Percentiles rank a stretch among this genome's conserved stretches.
Conservation (phyloP, 2,888 invertebrate species). For the Drosophila ezoana region DNA sequence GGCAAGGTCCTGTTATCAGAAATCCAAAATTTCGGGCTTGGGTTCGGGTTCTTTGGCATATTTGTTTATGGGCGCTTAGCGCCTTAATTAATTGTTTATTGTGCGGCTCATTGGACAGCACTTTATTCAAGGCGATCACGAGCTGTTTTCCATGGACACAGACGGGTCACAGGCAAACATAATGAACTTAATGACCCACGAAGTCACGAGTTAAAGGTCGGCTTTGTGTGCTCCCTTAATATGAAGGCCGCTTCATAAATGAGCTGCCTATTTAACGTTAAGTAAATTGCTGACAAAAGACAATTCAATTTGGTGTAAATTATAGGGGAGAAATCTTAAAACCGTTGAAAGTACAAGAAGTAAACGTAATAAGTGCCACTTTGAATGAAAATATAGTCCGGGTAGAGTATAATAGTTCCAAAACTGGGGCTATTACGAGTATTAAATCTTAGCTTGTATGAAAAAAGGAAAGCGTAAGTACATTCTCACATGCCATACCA, state of each 20-base stretch:
- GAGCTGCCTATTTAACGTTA: not conserved
- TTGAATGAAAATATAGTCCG: not conserved
- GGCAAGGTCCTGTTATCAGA: not conserved
- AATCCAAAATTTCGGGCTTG: not conserved
- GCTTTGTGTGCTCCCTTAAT: constrained; percentile 14
- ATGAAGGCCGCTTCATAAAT: constrained; percentile 5
- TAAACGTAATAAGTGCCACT: not conserved
- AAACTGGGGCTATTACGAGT: too few relatives aligned
- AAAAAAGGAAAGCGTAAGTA: too few relatives aligned
- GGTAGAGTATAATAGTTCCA: too few relatives aligned
- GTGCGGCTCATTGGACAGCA: constrained; percentile 57
- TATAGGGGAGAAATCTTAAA: not conserved
- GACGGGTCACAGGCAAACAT: not conserved
- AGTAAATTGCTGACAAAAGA: not conserved
- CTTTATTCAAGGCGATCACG: constrained; percentile 21
- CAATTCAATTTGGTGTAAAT: too few relatives aligned
- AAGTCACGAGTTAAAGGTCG: constrained; percentile 32
- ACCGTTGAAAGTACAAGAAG: not conserved
- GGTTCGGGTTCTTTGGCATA: constrained; percentile 19
- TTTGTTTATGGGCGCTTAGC: constrained; percentile 49
- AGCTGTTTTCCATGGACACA: constrained; percentile 4
- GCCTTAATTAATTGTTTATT: constrained; percentile 70
- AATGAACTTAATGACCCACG: constrained; percentile 45
- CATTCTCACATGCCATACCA: too few relatives aligned
- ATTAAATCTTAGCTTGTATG: too few relatives aligned